These are phyloP conservation scores for Cataglyphis livida DNA, from an alignment of 2,888 invertebrate species.

Conservation along the genomic window DNA sequence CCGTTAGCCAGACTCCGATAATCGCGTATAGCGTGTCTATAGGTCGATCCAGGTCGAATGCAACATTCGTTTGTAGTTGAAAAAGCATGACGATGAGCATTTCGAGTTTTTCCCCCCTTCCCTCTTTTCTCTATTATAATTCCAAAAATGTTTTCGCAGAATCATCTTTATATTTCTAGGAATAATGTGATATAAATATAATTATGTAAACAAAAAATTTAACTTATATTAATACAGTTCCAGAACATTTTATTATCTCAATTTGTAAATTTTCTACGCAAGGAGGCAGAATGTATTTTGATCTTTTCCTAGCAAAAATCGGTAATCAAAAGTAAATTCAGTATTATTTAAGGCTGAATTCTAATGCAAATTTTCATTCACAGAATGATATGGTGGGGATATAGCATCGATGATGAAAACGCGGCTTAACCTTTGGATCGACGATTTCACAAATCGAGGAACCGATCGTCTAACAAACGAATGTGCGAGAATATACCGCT, in stretches of 20 bases:
- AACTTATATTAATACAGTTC: no score
- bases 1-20: constrained; percentile 73
- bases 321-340: not conserved
- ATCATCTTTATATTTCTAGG: not conserved
- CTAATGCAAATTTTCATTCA: not conserved
- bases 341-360: not conserved
- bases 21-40: constrained; percentile 60
- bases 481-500: constrained; percentile 68
- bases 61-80: constrained; percentile 24
- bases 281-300: not conserved
- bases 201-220: not conserved
- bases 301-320: not conserved
- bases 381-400: constrained; percentile 14
- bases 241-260: not conserved
- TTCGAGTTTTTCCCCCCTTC: not conserved
- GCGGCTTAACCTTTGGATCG: constrained; percentile 68
- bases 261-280: not conserved
- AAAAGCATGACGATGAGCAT: constrained; percentile 11
- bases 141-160: not conserved
- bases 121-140: not conserved
- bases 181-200: not conserved
- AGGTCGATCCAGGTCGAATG: constrained; percentile 50
- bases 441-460: constrained; percentile 69
- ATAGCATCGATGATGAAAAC: constrained; percentile 1
- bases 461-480: constrained; percentile 49